Evolutionary conservation across 2,797 vertebrate species (phyloP), one percentile per base, ranked within the genome.

Genomic region (Philypnodon macrostomus): DNA sequence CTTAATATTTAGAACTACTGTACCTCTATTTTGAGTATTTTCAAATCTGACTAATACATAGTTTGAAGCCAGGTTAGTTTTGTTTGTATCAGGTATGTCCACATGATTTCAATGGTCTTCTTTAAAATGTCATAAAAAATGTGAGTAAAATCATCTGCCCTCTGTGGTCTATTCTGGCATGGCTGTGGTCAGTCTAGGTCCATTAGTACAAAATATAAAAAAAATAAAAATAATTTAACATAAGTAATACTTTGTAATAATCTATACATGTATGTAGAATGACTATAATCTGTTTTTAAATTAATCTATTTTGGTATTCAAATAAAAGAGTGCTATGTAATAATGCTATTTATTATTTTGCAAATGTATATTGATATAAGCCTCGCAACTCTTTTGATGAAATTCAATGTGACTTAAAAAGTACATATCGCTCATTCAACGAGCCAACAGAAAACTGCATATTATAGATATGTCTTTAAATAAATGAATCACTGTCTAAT

Each of bases 401-500:
- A 23, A 23, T 23, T 23, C 21, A 3, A 23, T 3, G 21, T 3
- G 21, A 23, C 6, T 6, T 23, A 6, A 23, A 23, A 23, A 23
- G 6, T 23, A 23, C 21, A 23, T 23, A 6, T 23, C 6, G 21
- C 3, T 23, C 3, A 23, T 23, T 23, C 6, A 3, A 23, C 6
- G 21, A 6, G 21, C 21, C 21, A 23, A 23, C 6, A 40, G n/a
- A 18, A 21, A 40, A 33, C 42, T 58, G 44, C 57, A 59, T 63
- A 69, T 63, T 61, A 26, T 63, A 49, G 55, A 63, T 75, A 70
- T 70, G 70, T 53, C 40, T 56, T 42, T 71, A n/a, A n/a, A n/a
- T n/a, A n/a, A n/a, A n/a, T n/a, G n/a, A n/a, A n/a, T 69, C 54
- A 12, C 45, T 14, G 37, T 46, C 26, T 14, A 54, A 54, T 23